A percentile compares a stretch with the other conserved stretches of the same genome.
Evolutionary conservation across 1,140 invertebrate genomes (phyloP).

Genomic region (Heliconius melpomene): DNA sequence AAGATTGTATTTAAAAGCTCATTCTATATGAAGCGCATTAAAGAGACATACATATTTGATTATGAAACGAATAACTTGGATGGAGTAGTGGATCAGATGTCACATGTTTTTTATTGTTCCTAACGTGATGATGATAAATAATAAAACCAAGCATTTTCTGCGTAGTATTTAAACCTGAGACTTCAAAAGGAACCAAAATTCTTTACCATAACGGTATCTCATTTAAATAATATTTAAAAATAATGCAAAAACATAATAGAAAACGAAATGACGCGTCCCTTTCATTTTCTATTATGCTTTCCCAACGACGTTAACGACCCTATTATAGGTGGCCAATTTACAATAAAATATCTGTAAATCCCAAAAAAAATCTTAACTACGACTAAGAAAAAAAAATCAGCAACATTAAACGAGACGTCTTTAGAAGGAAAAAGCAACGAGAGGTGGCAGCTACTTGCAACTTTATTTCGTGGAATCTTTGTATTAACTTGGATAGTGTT

Average conservation of each 20-base stretch:
- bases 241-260: not conserved
- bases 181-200: no score
- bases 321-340: not conserved
- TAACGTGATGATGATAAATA: no score
- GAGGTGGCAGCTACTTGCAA: conserved; percentile 29
- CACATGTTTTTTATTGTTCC: no score
- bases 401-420: conserved; percentile 15
- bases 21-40: no score
- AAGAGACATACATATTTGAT: no score
- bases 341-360: not conserved
- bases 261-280: not conserved
- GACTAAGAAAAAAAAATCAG: not conserved
- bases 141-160: no score
- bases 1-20: no score
- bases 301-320: not conserved
- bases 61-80: no score
- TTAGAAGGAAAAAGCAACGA: conserved; percentile 29
- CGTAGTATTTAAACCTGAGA: no score
- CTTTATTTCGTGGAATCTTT: conserved; percentile 38
- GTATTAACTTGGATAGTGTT: conserved; percentile 36
- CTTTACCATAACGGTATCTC: no score
- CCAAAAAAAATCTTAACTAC: conserved; percentile 15
- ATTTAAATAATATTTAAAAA: not conserved
- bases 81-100: no score
- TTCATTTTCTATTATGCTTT: not conserved